Evolutionary conservation across 2,888 invertebrate species (phyloP).

Genomic region (Galerucella calmariensis): DNA sequence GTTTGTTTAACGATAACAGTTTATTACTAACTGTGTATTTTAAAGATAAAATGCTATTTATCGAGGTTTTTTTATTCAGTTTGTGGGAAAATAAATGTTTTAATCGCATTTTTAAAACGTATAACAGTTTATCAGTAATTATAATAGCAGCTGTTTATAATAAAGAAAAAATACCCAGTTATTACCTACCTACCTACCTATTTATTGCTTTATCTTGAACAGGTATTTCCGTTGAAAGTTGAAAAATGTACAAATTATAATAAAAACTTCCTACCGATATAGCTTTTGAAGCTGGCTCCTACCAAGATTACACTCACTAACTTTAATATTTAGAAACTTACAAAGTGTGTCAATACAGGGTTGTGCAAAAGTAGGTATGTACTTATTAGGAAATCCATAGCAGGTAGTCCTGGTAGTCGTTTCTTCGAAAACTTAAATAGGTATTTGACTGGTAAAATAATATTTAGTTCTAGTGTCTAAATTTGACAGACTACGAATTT

Average conservation of each 20-base stretch:
- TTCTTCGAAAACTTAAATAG: too few species aligned
- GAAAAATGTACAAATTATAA: not conserved
- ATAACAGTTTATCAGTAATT: not conserved
- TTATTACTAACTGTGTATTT: slow-evolving; percentile 1
- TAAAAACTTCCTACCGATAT: too few species aligned
- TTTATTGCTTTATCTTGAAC: not conserved
- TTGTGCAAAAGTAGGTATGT: too few species aligned
- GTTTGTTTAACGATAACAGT: too few species aligned
- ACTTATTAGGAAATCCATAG: too few species aligned
- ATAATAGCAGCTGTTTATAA: not conserved
- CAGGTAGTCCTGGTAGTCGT: too few species aligned
- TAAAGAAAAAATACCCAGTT: not conserved
- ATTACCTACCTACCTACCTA: not conserved
- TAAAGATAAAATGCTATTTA: not conserved
- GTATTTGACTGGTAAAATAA: too few species aligned
- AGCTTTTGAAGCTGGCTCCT: too few species aligned
- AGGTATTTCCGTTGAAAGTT: not conserved
- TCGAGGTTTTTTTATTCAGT: not conserved
- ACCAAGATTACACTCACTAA: too few species aligned
- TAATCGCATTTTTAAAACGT: not conserved
- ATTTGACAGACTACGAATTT: too few species aligned
- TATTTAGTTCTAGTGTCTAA: too few species aligned
- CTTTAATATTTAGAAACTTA: not conserved
- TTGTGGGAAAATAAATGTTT: not conserved
- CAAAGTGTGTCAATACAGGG: not conserved